A percentile compares a stretch with the other conserved stretches of the same genome.
Conservation (phyloP, 2,888 invertebrate genomes). For the Eupelmus urozonus region DNA sequence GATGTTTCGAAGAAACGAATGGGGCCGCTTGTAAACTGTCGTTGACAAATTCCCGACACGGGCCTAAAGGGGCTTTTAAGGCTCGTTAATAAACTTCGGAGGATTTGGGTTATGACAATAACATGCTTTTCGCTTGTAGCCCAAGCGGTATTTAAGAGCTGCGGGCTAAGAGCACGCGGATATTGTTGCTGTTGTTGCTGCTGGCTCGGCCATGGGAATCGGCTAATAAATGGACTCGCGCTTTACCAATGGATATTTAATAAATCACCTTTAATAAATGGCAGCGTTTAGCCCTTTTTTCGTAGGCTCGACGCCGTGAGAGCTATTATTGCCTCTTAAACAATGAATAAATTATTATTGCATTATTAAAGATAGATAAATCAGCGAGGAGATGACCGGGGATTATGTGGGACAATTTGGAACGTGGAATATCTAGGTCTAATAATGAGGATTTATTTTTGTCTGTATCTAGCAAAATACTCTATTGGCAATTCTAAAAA, state of each 20-base stretch:
- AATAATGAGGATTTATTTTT: too few species aligned
- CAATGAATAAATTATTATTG: too few species aligned
- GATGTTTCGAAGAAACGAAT: conserved; percentile 45
- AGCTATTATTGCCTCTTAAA: too few species aligned
- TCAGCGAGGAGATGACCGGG: too few species aligned
- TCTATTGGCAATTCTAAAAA: too few species aligned
- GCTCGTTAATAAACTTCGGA: conserved; percentile 46
- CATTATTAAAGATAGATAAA: too few species aligned
- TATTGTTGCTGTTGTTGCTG: background rate
- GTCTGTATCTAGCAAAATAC: too few species aligned
- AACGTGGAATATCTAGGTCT: too few species aligned
- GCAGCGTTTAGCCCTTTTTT: background rate
- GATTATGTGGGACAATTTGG: too few species aligned
- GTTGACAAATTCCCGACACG: conserved; percentile 52
- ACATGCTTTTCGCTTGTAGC: conserved; percentile 46
- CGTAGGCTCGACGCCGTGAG: background rate
- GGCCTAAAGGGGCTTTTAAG: conserved; percentile 6
- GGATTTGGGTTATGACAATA: conserved; percentile 47
- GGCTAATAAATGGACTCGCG: conserved; percentile 36
- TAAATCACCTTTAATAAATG: conserved; percentile 26
- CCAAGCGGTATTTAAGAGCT: conserved; percentile 12
- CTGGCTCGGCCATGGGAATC: conserved; percentile 10
- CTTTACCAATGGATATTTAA: conserved; percentile 2
- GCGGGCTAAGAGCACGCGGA: background rate
- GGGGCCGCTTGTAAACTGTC: conserved; percentile 54